Conservation (phyloP, 2,113 vertebrate species). For the Podarcis raffonei region DNA sequence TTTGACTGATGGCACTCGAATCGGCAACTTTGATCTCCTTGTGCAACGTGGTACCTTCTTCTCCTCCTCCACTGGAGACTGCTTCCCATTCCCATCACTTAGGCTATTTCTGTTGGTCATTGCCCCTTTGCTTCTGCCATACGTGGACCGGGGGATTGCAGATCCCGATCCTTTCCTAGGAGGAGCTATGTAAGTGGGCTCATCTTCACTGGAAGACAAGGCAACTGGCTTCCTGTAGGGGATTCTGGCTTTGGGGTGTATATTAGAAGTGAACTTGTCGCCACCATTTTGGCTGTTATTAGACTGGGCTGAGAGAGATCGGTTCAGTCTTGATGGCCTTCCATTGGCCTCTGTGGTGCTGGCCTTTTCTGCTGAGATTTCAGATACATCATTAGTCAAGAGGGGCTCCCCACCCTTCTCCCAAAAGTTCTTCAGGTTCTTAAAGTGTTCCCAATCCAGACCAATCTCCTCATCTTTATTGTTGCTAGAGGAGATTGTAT, state of each 20-base stretch:
- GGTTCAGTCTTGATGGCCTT: constrained; percentile 24
- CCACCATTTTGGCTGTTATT: constrained; percentile 28
- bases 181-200: constrained; percentile 43
- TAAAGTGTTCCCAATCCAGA: constrained; percentile 63
- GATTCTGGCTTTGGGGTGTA: constrained; percentile 41
- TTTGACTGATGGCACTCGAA: constrained; percentile 48
- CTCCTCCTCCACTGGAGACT: constrained; percentile 43
- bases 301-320: constrained; percentile 23
- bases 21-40: constrained; percentile 71
- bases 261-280: background rate
- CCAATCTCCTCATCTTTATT: constrained; percentile 61
- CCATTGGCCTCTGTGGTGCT: rapidly evolving
- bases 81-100: constrained; percentile 47
- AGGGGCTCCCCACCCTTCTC: constrained; percentile 65
- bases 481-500: constrained; percentile 57
- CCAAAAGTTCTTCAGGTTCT: constrained; percentile 72
- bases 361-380: background rate
- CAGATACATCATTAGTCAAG: rapidly evolving
- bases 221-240: constrained; percentile 59
- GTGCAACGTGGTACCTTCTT: constrained; percentile 32
- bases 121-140: constrained; percentile 40
- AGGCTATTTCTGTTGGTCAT: constrained; percentile 7
- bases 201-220: constrained; percentile 70
- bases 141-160: background rate
- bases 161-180: constrained; percentile 45